Percentiles rank a stretch among this genome's conserved stretches.
Conservation (phyloP, 2,113 vertebrate species). For the Benitochromis conjunctus region DNA sequence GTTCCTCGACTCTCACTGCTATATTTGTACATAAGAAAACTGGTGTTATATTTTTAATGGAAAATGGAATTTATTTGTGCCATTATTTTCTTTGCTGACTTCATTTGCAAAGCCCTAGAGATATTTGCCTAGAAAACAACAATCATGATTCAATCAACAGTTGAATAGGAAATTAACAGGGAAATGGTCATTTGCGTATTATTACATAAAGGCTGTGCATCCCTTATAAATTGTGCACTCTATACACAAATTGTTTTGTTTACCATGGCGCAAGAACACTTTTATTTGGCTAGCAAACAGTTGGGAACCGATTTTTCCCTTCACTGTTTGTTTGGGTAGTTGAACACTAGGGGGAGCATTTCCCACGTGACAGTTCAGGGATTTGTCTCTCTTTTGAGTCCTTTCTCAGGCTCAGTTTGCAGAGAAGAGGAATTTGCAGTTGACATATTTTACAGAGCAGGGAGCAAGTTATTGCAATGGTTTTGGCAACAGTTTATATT, state of each 20-base stretch:
- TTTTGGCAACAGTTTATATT: background rate
- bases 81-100: background rate
- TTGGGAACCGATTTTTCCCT: background rate
- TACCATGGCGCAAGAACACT: background rate
- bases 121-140: background rate
- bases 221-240: background rate
- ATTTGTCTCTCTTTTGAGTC: background rate
- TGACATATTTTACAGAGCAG: background rate
- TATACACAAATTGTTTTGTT: background rate
- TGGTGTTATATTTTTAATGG: background rate
- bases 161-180: background rate
- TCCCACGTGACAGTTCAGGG: background rate
- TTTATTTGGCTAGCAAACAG: background rate
- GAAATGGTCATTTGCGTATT: background rate
- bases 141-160: background rate
- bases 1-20: background rate
- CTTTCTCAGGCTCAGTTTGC: background rate
- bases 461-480: background rate
- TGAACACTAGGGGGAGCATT: constrained; percentile 13
- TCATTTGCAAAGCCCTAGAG: background rate
- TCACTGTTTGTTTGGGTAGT: background rate
- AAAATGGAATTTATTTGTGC: background rate
- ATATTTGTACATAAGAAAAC: background rate
- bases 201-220: background rate
- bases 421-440: fast-evolving